phyloP scores from a whole-genome alignment of 2,113 vertebrate genomes.

The Daboia siamensis region DNA sequence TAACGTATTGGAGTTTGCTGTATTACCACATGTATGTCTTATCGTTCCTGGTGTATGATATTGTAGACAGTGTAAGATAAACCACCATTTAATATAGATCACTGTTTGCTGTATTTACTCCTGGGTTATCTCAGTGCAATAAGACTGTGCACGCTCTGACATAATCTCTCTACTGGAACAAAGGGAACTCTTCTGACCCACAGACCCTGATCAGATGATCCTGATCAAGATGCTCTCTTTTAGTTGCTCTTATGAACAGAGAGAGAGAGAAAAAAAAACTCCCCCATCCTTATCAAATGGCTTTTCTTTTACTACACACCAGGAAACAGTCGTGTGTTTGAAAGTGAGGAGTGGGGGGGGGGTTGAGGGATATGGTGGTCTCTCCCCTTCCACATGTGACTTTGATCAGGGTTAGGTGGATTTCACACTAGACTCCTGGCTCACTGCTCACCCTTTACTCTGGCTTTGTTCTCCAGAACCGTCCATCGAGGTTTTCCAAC shows the following conservation, averaged over 20 bases:
- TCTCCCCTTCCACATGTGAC: background rate
- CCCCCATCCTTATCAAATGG: background rate
- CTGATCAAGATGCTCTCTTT: background rate
- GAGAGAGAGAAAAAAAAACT: background rate
- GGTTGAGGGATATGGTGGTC: background rate
- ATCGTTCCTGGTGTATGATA: too few relatives aligned
- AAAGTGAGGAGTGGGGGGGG: background rate
- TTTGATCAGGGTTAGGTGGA: background rate
- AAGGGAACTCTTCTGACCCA: background rate
- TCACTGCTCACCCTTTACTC: background rate
- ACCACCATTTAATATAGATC: too few relatives aligned
- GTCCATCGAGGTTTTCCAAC: slow-evolving; percentile 97
- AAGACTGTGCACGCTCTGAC: too few relatives aligned
- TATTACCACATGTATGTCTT: too few relatives aligned
- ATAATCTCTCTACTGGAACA: background rate
- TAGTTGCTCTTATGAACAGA: background rate
- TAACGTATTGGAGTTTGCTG: too few relatives aligned
- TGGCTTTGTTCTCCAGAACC: slow-evolving; percentile 78
- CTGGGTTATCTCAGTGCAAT: too few relatives aligned
- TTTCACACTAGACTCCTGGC: background rate
- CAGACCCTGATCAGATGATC: background rate
- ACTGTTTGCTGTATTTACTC: too few relatives aligned
- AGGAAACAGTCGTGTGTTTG: background rate
- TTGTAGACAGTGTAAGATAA: too few relatives aligned
- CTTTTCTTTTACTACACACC: too few relatives aligned